Evolutionary conservation across 2,888 invertebrate species (phyloP), one percentile per base, ranked within the genome.

Genomic region (Acanthoscelides obtectus): DNA sequence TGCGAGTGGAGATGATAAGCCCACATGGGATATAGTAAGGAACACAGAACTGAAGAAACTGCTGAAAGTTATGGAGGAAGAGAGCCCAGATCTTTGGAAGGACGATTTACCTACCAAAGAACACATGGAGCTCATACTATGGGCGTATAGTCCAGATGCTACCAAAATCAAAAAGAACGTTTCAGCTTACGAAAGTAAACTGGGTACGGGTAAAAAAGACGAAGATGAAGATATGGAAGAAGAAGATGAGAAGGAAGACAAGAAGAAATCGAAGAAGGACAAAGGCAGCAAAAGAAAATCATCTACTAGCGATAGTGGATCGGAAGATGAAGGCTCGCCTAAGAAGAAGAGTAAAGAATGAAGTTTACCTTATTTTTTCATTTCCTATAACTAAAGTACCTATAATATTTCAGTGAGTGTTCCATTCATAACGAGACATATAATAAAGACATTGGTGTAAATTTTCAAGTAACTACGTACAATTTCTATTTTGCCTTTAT

Each of bases 131-230:
- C 85, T 93, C 80, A 88, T 94, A 67, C 86, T 93, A 71, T 93
- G 93, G 93, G 93, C 91, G 0, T 94, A 92, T 80, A 93, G 92
- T 68, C 91, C 93, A 0, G 93, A 93, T 74, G 88, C 89, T 0
- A 88, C 89, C 25, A 90, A 90, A 79, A 87, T 92, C 0, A 93
- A 93, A 81, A 91, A 88, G 74, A 88, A 86, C 73, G 79, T 88
- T 66, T 85, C 87, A 21, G 86, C 78, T 69, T 81, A 86, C 77
- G 86, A 85, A 75, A 88, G 86, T 77, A 88, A 87, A 81, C 78
- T 87, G 22, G 81, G 81, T 70, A 80, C 77, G 70, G 75, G 75
- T 69, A 80, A 74, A 74, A 78, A 77, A 69, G 73, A 75, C 69
- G 79, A 75, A 72, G 76, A 78, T 27, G 79, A 74, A 63, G 74